Percentiles rank a stretch among this genome's conserved stretches.
Conservation (phyloP, 2,797 vertebrate species). For the Cyclura pinguis region DNA sequence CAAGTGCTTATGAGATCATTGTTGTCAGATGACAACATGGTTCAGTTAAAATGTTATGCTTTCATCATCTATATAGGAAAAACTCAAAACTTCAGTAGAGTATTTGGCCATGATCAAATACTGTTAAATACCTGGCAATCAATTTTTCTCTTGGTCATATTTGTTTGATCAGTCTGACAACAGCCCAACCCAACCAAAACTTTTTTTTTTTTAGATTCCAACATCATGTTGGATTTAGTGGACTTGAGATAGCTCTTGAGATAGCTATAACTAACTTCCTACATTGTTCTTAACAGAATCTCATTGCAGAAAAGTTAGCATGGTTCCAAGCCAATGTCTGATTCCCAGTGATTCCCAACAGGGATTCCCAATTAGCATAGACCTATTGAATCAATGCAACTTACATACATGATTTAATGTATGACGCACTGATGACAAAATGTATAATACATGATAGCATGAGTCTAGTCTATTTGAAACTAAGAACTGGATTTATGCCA, state of each 20-base stretch:
- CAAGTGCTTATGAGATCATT: background rate
- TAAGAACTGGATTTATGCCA: too few species aligned
- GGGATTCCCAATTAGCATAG: too few species aligned
- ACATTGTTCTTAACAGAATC: background rate
- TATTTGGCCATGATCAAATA: background rate
- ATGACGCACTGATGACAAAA: too few species aligned
- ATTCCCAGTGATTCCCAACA: background rate
- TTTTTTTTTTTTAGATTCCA: background rate
- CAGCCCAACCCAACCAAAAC: too few species aligned
- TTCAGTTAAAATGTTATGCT: background rate
- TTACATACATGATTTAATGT: too few species aligned
- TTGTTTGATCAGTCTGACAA: too few species aligned
- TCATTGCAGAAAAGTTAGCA: background rate
- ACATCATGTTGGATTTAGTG: background rate
- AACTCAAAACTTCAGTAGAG: background rate
- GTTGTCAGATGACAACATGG: background rate
- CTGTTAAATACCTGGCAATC: background rate
- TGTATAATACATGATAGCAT: too few species aligned
- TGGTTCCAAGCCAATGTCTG: background rate
- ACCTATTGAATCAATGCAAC: too few species aligned
- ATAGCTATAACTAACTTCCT: background rate
- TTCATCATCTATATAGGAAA: background rate
- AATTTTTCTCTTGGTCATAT: background rate
- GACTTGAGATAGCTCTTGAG: too few species aligned
- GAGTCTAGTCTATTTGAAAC: too few species aligned